Evolutionary conservation across 2,797 vertebrate genomes (phyloP).

Genomic region (Myripristis murdjan): DNA sequence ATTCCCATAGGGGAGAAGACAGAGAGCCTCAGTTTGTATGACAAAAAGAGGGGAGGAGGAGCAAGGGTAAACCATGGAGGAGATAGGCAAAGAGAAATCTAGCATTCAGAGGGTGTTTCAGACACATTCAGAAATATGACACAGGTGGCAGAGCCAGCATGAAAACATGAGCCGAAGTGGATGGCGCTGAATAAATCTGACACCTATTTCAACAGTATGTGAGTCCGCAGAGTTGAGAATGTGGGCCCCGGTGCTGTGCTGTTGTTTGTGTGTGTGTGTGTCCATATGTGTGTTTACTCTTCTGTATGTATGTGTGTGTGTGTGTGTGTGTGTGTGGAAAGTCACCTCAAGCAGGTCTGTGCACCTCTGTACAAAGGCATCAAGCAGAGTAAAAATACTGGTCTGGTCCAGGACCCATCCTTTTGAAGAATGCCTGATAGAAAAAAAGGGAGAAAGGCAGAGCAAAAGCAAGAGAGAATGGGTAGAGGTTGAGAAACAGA

Average conservation of each 20-base stretch:
- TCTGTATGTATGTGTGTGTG: conserved; percentile 12
- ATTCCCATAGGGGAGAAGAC: conserved; percentile 39
- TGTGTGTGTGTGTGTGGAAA: conserved; percentile 33
- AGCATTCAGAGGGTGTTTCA: conserved; percentile 35
- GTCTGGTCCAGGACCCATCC: conserved; percentile 88
- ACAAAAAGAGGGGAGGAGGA: conserved; percentile 19
- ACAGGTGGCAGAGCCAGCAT: conserved; percentile 45
- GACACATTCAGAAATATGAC: conserved; percentile 40
- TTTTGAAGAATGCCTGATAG: conserved; percentile 81
- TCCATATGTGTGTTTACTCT: conserved; percentile 10
- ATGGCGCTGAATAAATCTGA: conserved; percentile 40
- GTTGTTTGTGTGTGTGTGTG: conserved; percentile 26
- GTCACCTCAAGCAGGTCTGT: conserved; percentile 91
- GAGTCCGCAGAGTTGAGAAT: conserved; percentile 24
- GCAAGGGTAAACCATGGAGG: conserved; percentile 10
- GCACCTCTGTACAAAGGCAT: conserved; percentile 90
- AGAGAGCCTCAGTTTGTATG: conserved; percentile 36
- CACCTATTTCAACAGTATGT: conserved; percentile 47
- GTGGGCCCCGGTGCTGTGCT: not conserved
- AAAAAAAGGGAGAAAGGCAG: conserved; percentile 33
- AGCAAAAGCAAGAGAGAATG: not conserved
- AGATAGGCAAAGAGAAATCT: conserved; percentile 24
- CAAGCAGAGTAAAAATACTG: conserved; percentile 88
- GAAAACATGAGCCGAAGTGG: conserved; percentile 49
- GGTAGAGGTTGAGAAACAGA: conserved; percentile 23